Percentiles rank a stretch among this genome's conserved stretches.
These are phyloP conservation scores for Pseudochirops cupreus DNA, from an alignment of 2,797 vertebrate species.

Conservation along the genomic window DNA sequence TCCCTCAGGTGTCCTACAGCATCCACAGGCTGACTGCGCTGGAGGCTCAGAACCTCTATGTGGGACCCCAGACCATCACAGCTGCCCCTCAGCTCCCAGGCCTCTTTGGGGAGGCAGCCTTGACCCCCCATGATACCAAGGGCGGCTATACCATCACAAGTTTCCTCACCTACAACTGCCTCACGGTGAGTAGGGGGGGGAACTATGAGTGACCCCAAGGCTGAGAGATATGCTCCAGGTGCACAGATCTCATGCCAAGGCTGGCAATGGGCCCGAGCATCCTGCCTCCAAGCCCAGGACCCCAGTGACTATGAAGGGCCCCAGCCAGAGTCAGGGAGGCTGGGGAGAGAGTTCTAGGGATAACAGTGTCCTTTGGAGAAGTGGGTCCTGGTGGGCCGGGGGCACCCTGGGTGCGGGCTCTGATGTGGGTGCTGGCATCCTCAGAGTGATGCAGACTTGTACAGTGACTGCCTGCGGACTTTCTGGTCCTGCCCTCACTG, in stretches of 20 bases:
- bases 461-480: conserved; percentile 93
- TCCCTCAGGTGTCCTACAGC: conserved; percentile 88
- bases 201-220: not conserved
- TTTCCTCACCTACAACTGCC: conserved; percentile 95
- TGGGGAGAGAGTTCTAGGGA: not conserved
- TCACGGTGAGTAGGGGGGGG: conserved; percentile 84
- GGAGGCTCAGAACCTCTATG: conserved; percentile 92
- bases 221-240: not conserved
- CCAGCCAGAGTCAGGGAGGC: not conserved
- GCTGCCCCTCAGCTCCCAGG: conserved; percentile 65
- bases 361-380: not conserved
- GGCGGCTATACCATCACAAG: conserved; percentile 90
- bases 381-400: too few relatives aligned
- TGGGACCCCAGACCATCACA: conserved; percentile 87
- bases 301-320: rapidly evolving
- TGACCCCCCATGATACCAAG: conserved; percentile 89
- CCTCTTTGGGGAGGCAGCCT: conserved; percentile 87
- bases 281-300: not conserved
- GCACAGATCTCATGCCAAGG: not conserved
- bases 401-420: rapidly evolving
- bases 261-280: too few relatives aligned
- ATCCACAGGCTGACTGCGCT: conserved; percentile 89
- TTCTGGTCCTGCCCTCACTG: conserved; percentile 96
- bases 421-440: rapidly evolving
- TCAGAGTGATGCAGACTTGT: conserved; percentile 92